phyloP scores from a whole-genome alignment of 2,888 invertebrate species.

The Cyrtodaria siliqua region DNA sequence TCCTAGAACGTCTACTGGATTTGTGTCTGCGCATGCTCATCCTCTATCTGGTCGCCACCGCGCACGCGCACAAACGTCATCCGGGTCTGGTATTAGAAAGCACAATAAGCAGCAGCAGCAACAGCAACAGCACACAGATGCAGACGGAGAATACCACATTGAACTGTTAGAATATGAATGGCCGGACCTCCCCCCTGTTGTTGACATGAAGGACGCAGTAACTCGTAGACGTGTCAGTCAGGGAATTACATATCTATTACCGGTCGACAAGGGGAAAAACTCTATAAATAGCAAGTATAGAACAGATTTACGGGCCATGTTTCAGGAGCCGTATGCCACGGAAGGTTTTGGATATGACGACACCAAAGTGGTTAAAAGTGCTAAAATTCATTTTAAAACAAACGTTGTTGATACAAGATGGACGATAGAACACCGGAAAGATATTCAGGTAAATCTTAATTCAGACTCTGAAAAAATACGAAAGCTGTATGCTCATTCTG shows the following conservation, averaged over 20 bases:
- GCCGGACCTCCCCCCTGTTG: constrained; percentile 82
- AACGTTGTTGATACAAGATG: constrained; percentile 74
- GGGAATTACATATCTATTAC: constrained; percentile 80
- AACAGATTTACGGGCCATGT: constrained; percentile 81
- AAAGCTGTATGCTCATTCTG: constrained; percentile 75
- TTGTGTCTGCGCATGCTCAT: constrained; percentile 13
- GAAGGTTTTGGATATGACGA: constrained; percentile 73
- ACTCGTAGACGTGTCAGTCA: constrained; percentile 75
- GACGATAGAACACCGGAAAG: constrained; percentile 64
- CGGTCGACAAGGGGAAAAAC: constrained; percentile 79
- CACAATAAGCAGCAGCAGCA: background rate
- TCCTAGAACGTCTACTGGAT: constrained; percentile 55
- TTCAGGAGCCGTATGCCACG: constrained; percentile 79
- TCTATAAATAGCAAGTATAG: constrained; percentile 79
- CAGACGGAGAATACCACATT: constrained; percentile 61
- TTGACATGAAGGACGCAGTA: constrained; percentile 79
- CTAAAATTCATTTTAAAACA: constrained; percentile 75
- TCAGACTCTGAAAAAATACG: constrained; percentile 77
- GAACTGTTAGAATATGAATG: constrained; percentile 81
- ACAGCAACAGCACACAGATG: background rate
- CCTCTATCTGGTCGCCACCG: constrained; percentile 2
- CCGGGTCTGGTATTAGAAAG: constrained; percentile 31
- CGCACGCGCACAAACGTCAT: constrained; percentile 16
- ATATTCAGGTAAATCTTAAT: constrained; percentile 71
- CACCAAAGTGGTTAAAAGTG: constrained; percentile 69